A percentile compares a stretch with the other conserved stretches of the same genome.
Conservation (phyloP, 1,140 invertebrate genomes). For the Ceratina australensis region DNA sequence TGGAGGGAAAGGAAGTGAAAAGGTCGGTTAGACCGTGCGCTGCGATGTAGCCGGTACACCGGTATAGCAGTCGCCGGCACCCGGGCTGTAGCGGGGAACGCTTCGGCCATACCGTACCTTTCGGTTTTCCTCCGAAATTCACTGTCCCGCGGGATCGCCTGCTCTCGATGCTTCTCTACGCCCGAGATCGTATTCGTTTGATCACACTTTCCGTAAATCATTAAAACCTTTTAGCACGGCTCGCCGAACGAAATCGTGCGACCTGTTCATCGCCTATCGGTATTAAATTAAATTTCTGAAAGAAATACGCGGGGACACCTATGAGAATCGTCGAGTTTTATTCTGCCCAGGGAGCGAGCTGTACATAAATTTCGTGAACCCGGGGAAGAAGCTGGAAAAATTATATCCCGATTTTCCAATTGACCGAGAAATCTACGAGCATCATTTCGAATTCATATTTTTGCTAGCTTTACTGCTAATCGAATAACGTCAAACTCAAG, state of each 20-base stretch:
- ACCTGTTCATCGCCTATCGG: not conserved
- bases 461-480: constrained; percentile 46
- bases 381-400: not conserved
- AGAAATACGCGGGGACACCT: not conserved
- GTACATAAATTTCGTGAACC: not conserved
- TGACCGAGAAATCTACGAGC: constrained; percentile 40
- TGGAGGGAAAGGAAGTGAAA: constrained; percentile 55
- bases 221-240: constrained; percentile 61
- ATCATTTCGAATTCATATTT: constrained; percentile 44
- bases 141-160: constrained; percentile 60
- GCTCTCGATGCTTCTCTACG: constrained; percentile 54
- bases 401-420: constrained; percentile 28
- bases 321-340: not conserved
- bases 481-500: not conserved
- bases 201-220: constrained; percentile 65
- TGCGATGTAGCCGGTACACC: constrained; percentile 21
- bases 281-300: not conserved
- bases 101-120: constrained; percentile 60
- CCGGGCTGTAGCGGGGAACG: constrained; percentile 47
- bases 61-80: constrained; percentile 6
- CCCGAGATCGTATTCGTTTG: constrained; percentile 59
- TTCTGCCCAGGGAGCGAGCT: not conserved
- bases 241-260: constrained; percentile 27
- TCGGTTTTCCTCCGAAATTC: constrained; percentile 69
- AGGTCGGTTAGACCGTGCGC: constrained; percentile 58